A percentile compares a stretch with the other conserved stretches of the same genome.
phyloP scores from a whole-genome alignment of 2,888 invertebrate genomes.

The Labia minor region DNA sequence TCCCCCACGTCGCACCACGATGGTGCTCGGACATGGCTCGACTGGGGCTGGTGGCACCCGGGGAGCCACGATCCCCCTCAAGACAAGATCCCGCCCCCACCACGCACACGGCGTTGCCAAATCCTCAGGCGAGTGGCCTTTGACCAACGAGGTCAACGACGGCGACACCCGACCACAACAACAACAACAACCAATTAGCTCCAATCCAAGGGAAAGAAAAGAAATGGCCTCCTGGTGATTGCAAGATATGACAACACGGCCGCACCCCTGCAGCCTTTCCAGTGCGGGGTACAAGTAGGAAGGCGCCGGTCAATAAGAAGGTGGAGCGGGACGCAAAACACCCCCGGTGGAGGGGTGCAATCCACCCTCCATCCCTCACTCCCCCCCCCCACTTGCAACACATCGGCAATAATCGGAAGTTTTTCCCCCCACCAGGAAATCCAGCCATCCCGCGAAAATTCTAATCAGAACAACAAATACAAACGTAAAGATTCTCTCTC shows the following conservation, averaged over 20 bases:
- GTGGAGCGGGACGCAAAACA: background rate
- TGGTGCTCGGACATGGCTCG: constrained; percentile 51
- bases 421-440: too few species aligned
- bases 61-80: constrained; percentile 1
- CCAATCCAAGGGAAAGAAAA: too few species aligned
- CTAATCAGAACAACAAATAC: too few species aligned
- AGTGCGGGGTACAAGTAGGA: too few species aligned
- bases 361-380: too few species aligned
- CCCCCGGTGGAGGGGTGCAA: background rate
- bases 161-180: too few species aligned
- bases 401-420: too few species aligned
- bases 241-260: background rate
- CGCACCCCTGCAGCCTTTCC: background rate
- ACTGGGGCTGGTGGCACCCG: constrained; percentile 21
- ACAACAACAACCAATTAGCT: too few species aligned
- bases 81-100: constrained; percentile 15
- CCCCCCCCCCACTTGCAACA: background rate
- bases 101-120: constrained; percentile 18
- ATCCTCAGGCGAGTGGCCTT: constrained; percentile 9
- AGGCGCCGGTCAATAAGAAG: constrained; percentile 2
- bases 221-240: background rate
- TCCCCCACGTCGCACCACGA: constrained; percentile 49
- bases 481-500: too few species aligned
- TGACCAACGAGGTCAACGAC: too few species aligned
- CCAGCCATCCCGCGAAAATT: too few species aligned